These are phyloP conservation scores for Tenodera sinensis DNA, from an alignment of 2,888 invertebrate genomes.

Conservation along the genomic window DNA sequence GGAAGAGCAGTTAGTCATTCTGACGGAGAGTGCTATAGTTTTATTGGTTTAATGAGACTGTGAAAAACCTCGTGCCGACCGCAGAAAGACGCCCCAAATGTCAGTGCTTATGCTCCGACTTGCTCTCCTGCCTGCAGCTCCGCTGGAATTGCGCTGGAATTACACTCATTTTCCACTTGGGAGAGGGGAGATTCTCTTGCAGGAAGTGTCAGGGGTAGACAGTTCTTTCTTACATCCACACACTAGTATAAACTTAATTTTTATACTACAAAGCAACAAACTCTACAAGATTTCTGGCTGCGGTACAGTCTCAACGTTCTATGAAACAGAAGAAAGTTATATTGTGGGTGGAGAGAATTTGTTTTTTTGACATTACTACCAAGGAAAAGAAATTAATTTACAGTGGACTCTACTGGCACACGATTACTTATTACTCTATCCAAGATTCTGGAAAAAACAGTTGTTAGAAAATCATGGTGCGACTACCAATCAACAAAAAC, in stretches of 20 bases:
- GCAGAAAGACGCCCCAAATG: background rate
- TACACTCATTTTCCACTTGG: constrained; percentile 5
- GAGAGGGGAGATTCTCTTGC: background rate
- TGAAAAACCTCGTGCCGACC: background rate
- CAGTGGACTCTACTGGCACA: too few relatives aligned
- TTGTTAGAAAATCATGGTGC: too few relatives aligned
- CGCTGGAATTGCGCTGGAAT: background rate
- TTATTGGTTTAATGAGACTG: constrained; percentile 18
- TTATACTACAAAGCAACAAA: too few relatives aligned
- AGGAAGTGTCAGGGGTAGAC: constrained; percentile 12
- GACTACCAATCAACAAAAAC: too few relatives aligned
- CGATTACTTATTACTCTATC: too few relatives aligned
- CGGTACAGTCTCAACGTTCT: too few relatives aligned
- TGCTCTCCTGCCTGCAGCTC: background rate
- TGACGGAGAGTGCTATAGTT: background rate
- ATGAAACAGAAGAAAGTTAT: too few relatives aligned
- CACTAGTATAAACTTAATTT: background rate
- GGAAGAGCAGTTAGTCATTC: background rate
- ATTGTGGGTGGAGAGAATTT: too few relatives aligned
- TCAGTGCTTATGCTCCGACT: background rate
- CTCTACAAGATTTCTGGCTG: too few relatives aligned
- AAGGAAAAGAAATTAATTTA: too few relatives aligned
- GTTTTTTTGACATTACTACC: too few relatives aligned
- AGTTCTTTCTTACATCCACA: background rate
- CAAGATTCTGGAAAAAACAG: too few relatives aligned